Base-by-base conservation (phyloP, 2,888 invertebrate genomes). In the Caenorhabditis panamensis region DNA sequence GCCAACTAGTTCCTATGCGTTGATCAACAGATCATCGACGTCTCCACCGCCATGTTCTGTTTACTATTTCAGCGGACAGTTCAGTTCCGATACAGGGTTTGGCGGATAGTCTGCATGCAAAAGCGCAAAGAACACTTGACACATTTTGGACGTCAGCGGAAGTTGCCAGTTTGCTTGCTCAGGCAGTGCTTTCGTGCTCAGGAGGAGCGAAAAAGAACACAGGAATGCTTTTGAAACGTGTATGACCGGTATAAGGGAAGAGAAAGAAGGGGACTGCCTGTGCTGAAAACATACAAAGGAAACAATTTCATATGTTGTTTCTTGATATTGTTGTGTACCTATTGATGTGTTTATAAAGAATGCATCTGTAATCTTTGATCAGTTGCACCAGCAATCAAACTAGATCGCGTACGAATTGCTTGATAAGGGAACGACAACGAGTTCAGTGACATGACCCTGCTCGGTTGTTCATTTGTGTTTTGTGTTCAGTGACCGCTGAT, bases 141-240 rank as follows among this genome's bases (percentile, higher is more conserved):
- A 64, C 72, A 49, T 64, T 56, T 72, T 49, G 72, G 58, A 56
- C 64, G 72, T 64, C 72, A 72, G 63, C 64, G 64, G 58, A 64
- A 72, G 54, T 62, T 37, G 41, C 69, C 69, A 53, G 71, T 64
- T 72, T 64, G 64, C 58, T 72, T 44, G 49, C 63, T 64, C 44
- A 63, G 71, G 53, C 31, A 31, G 16, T n/a, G n/a, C n/a, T n/a
- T n/a, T n/a, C n/a, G 36, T 71, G 61, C 31, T 37, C 56, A 37
- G 41, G 31, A 61, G n/a, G 6, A 51, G 13, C 16, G 24, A 28
- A 63, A 62, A 54, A 72, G 22, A 28, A 26, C 11, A 53, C 20
- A 31, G 56, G 47, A 71, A 61, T 71, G 69, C 22, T 22, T 2
- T n/a, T 16, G 37, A 41, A 37, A 54, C 49, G 18, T 53, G 37